phyloP scores from a whole-genome alignment of 2,113 vertebrate species.

The Pheucticus melanocephalus region DNA sequence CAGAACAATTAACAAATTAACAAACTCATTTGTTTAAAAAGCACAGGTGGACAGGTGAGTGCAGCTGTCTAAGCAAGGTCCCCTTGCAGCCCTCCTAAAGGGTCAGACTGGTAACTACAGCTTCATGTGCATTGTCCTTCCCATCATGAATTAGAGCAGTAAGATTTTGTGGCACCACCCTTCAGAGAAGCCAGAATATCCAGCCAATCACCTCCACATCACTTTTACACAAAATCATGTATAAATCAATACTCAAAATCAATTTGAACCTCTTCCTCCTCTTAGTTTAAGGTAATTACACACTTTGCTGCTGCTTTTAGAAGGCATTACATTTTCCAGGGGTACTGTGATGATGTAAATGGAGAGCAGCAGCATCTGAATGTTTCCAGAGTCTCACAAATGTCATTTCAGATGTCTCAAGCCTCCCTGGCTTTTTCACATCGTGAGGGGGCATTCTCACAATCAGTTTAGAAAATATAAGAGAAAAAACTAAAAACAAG shows the following conservation, averaged over 20 bases:
- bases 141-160: fast-evolving
- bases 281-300: not conserved
- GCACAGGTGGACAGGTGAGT: not conserved
- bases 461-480: not conserved
- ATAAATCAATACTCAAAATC: not conserved
- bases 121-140: not conserved
- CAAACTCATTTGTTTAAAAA: not conserved
- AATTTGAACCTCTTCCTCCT: not conserved
- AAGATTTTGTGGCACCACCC: not conserved
- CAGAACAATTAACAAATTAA: slow-evolving; percentile 4
- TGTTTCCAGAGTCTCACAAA: not conserved
- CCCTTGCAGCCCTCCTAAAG: not conserved
- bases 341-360: no score
- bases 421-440: not conserved
- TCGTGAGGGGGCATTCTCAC: not conserved
- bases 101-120: not conserved
- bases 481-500: not conserved
- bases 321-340: not conserved
- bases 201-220: not conserved
- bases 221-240: not conserved
- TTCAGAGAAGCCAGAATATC: not conserved
- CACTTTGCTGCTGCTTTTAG: not conserved
- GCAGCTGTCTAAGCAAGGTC: not conserved
- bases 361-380: not conserved
- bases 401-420: not conserved